Conservation (phyloP, 2,888 invertebrate species). For the Halocaridina rubra region DNA sequence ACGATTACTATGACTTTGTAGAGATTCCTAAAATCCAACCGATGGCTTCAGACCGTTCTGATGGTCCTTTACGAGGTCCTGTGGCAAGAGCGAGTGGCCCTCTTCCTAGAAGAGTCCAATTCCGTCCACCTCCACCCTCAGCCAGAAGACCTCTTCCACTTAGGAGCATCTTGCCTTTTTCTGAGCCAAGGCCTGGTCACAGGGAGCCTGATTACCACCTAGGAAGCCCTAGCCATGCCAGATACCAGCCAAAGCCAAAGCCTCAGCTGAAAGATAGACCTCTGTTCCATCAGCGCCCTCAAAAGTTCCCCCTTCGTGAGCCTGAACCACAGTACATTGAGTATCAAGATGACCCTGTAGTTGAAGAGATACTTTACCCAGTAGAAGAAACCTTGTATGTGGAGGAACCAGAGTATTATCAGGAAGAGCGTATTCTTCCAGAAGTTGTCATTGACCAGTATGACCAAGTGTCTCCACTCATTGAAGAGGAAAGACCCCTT, state of each 20-base stretch:
- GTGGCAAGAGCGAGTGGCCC: neutral
- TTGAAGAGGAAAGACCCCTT: neutral
- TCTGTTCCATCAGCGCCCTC: neutral
- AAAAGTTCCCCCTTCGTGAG: neutral
- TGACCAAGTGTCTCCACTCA: neutral
- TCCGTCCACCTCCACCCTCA: neutral
- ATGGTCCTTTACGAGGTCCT: neutral
- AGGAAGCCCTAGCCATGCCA: neutral
- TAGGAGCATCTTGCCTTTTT: neutral
- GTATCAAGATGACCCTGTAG: neutral
- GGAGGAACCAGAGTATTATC: neutral
- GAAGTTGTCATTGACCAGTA: no score
- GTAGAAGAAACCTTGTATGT: neutral
- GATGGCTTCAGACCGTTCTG: neutral
- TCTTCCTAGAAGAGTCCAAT: neutral
- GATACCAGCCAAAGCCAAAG: neutral
- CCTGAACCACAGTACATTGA: neutral
- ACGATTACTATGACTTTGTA: conserved; percentile 44
- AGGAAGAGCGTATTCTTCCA: no score
- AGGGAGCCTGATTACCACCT: conserved; percentile 2
- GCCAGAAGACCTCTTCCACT: neutral
- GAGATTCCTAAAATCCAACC: conserved; percentile 15
- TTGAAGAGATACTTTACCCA: neutral
- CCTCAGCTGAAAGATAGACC: neutral
- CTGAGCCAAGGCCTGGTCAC: neutral